A percentile compares a stretch with the other conserved stretches of the same genome.
Evolutionary conservation across 1,140 invertebrate species (phyloP).

Genomic region (Drosophila asahinai): DNA sequence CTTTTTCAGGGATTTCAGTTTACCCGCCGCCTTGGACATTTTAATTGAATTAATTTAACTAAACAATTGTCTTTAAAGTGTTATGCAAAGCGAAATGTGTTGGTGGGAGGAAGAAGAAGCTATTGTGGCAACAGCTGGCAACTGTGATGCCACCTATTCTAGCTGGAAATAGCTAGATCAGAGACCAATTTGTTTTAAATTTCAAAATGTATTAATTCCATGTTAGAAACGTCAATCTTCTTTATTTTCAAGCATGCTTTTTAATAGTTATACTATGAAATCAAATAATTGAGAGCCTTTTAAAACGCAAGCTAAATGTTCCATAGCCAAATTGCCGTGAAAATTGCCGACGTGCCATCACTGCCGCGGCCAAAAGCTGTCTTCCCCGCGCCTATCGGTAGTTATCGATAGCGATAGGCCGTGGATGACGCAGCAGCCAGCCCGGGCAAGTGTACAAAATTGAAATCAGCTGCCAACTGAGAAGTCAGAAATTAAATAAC

Average conservation of each 20-base stretch:
- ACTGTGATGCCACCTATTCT: not conserved
- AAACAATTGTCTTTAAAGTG: slow-evolving; percentile 25
- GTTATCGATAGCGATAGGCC: slow-evolving; percentile 18
- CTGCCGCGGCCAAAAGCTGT: slow-evolving; percentile 6
- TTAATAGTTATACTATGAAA: not conserved
- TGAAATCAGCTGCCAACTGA: slow-evolving; percentile 64
- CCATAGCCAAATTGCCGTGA: slow-evolving; percentile 15
- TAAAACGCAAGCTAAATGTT: slow-evolving; percentile 3
- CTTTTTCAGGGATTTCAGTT: slow-evolving; percentile 89
- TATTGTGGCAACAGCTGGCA: slow-evolving; percentile 10
- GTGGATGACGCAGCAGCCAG: slow-evolving; percentile 47
- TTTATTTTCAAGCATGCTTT: not conserved
- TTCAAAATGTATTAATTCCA: too few relatives aligned
- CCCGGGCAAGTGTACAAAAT: slow-evolving; percentile 28
- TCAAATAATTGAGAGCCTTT: not conserved
- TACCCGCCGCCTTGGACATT: slow-evolving; percentile 91
- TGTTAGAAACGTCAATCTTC: not conserved
- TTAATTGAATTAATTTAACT: slow-evolving; percentile 63
- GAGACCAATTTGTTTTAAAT: too few relatives aligned
- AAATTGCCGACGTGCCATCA: not conserved
- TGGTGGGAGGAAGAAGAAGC: slow-evolving; percentile 19
- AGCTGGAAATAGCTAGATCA: slow-evolving; percentile 15
- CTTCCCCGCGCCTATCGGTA: slow-evolving; percentile 15
- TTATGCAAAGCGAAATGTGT: slow-evolving; percentile 66
- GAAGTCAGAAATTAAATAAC: slow-evolving; percentile 60